Evolutionary conservation across 1,140 invertebrate genomes (phyloP), one percentile per base, ranked within the genome.

Genomic region (Varroa destructor): DNA sequence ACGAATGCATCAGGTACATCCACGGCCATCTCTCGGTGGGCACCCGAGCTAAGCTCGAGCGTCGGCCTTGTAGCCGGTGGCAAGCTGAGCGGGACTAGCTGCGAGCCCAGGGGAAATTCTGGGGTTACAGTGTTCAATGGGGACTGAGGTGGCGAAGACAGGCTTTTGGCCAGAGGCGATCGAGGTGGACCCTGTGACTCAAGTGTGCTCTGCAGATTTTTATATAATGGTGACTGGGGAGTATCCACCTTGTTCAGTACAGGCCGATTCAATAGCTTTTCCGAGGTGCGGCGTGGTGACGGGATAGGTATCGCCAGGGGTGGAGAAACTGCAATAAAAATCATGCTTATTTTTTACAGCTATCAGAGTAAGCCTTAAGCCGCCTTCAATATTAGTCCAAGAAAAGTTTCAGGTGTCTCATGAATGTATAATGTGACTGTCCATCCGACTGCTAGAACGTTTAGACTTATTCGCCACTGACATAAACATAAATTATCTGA

Each of bases 1-100:
- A 95, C 87, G 82, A 97, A 97, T 77, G 87, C 88, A 78, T 95
- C 93, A 77, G 95, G 95, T 74, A 95, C 93, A 82, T 97, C 95
- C 78, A 98, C 93, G 77, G 95, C 91, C 89, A 97, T 93, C 86
- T 98, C 95, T 36, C 83, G 76, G 76, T 84, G 82, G 25, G 78
- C 77, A 43, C 78, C 78, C 36, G 74, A 61, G 71, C 78, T 46
- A n/a, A 71, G 72, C 78, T 89, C 86, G 83, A 90, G 89, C 71
- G 64, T 79, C 76, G 74, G 77, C 77, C 73, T 80, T 78, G 61
- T 12, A 8, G 8, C 46, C 46, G 46, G 8, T 37, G 78, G 76
- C 77, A 78, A 76, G 74, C 75, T 79, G 75, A 78, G 78, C 74
- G 75, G 76, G 75, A 78, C 77, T 75, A 74, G 56, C 70, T 75